A percentile compares a stretch with the other conserved stretches of the same genome.
These are phyloP conservation scores for Malacosoma neustria DNA, from an alignment of 2,888 invertebrate species.

Conservation along the genomic window DNA sequence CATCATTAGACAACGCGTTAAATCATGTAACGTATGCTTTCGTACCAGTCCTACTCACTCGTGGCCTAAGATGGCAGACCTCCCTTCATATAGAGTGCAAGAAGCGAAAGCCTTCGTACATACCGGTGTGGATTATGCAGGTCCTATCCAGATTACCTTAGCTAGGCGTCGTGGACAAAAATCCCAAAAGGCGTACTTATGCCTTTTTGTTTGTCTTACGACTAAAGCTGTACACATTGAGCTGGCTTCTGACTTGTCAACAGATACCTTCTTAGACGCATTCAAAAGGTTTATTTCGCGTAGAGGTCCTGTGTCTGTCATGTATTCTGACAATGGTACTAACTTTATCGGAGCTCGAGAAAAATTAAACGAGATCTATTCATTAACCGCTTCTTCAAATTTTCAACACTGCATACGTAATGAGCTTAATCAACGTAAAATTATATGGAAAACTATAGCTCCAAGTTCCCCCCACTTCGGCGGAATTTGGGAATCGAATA, in stretches of 20 bases:
- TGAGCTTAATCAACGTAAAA: no score
- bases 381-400: no score
- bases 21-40: no score
- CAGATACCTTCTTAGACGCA: constrained; percentile 4
- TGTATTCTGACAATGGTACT: constrained; percentile 1
- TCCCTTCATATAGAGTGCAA: no score
- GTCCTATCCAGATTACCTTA: constrained; percentile 10
- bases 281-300: constrained; percentile 5
- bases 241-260: constrained; percentile 1
- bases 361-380: no score
- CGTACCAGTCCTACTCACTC: no score
- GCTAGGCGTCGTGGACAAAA: background rate
- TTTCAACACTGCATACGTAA: no score
- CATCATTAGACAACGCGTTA: no score
- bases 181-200: background rate
- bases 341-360: constrained; percentile 2
- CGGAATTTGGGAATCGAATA: no score
- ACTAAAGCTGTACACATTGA: constrained; percentile 6
- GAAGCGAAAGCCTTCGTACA: constrained; percentile 6
- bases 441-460: no score
- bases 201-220: constrained; percentile 3
- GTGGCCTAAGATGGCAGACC: no score
- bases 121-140: constrained; percentile 11
- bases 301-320: background rate
- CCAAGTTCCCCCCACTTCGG: no score